Percentiles rank a stretch among this genome's conserved stretches.
These are phyloP conservation scores for Coelopa frigida DNA, from an alignment of 1,140 invertebrate genomes.

Conservation along the genomic window DNA sequence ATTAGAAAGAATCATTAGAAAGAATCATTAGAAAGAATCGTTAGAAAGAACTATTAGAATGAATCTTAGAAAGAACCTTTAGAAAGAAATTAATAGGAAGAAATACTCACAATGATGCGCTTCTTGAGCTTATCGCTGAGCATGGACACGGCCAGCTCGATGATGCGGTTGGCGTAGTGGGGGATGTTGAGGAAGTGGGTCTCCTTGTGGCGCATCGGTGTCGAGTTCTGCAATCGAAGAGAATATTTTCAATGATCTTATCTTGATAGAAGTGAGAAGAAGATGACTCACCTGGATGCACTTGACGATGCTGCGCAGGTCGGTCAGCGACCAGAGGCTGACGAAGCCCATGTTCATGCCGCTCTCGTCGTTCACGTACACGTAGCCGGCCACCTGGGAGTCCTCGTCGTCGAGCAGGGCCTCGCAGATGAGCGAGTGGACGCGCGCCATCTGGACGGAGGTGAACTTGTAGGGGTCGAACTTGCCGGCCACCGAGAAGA, in stretches of 20 bases:
- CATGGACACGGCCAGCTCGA: constrained; percentile 69
- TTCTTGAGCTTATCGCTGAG: constrained; percentile 74
- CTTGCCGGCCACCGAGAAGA: constrained; percentile 65
- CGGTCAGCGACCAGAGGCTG: constrained; percentile 70
- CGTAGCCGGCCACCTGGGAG: constrained; percentile 69
- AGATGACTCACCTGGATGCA: constrained; percentile 63
- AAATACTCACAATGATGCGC: constrained; percentile 59
- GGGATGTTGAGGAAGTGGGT: constrained; percentile 80
- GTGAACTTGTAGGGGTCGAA: constrained; percentile 67
- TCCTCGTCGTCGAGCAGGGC: constrained; percentile 70
- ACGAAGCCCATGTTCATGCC: constrained; percentile 75
- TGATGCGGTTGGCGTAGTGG: constrained; percentile 63
- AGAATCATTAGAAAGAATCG: background rate
- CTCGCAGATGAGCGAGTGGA: constrained; percentile 70
- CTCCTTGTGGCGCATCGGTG: constrained; percentile 79
- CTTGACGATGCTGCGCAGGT: constrained; percentile 67
- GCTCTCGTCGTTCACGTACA: constrained; percentile 75
- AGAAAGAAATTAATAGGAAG: background rate
- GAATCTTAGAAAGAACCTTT: background rate
- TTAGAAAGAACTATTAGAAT: constrained; percentile 1
- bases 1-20: constrained; percentile 9
- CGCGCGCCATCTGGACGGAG: constrained; percentile 66
- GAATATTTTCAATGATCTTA: constrained; percentile 6
- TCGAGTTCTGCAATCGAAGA: constrained; percentile 61
- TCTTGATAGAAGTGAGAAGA: background rate